phyloP scores from a whole-genome alignment of 1,140 invertebrate genomes.

The Melanaphis sacchari region DNA sequence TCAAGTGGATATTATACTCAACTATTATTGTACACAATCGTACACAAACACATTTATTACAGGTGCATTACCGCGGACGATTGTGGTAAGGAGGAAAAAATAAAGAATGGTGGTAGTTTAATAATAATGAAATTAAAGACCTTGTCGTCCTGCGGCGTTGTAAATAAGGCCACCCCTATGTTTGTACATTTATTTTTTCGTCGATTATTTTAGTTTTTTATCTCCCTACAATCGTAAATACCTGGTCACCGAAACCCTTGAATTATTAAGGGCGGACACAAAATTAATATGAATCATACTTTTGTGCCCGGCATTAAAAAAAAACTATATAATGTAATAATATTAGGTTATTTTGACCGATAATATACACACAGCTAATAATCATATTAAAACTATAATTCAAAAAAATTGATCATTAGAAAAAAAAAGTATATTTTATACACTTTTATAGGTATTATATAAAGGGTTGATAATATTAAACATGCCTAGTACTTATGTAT shows the following conservation, averaged over 20 bases:
- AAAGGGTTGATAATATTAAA: background rate
- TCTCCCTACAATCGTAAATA: constrained; percentile 38
- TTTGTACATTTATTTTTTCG: constrained; percentile 4
- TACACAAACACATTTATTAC: constrained; percentile 22
- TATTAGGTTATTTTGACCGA: constrained; percentile 22
- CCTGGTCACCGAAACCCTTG: constrained; percentile 34
- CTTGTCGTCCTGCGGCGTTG: constrained; percentile 26
- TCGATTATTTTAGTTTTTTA: constrained; percentile 24
- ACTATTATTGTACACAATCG: background rate
- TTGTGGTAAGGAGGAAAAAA: background rate
- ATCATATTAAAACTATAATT: background rate
- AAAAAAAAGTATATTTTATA: background rate
- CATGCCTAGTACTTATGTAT: background rate
- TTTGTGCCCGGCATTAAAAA: background rate
- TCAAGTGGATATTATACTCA: background rate
- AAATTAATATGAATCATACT: constrained; percentile 33
- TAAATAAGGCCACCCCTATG: constrained; percentile 41
- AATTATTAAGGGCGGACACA: constrained; percentile 54
- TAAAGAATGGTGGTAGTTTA: background rate
- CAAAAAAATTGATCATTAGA: background rate
- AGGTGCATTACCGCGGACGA: background rate
- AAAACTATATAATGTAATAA: background rate
- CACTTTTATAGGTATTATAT: background rate
- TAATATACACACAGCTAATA: background rate
- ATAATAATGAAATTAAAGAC: constrained; percentile 54